Conservation (phyloP, 2,888 invertebrate species). For the Thereva nobilitata region DNA sequence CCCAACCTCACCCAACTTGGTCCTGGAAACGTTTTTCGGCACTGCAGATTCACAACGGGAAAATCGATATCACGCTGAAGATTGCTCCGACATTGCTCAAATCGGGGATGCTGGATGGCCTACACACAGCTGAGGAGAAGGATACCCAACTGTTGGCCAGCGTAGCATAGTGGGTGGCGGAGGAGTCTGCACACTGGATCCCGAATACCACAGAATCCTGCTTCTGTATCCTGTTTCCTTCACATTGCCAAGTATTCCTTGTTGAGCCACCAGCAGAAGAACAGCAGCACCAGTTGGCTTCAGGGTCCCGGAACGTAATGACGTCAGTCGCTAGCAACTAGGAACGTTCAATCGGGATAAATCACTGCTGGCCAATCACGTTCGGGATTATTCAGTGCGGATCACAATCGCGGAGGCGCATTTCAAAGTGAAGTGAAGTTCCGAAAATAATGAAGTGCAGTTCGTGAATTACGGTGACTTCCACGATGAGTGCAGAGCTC, state of each 20-base stretch:
- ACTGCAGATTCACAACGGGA: slow-evolving; percentile 9
- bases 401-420: too few species aligned
- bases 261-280: not conserved
- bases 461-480: too few species aligned
- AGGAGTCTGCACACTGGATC: not conserved
- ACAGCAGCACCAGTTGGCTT: slow-evolving; percentile 11
- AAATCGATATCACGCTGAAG: slow-evolving; percentile 28
- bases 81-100: not conserved
- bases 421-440: too few species aligned
- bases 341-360: not conserved
- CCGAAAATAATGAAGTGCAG: too few species aligned
- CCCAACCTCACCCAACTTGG: slow-evolving; percentile 16
- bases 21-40: slow-evolving; percentile 23
- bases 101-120: slow-evolving; percentile 16
- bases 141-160: too few species aligned
- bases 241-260: too few species aligned
- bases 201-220: not conserved
- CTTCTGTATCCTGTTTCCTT: not conserved
- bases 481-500: too few species aligned
- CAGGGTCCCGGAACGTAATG: slow-evolving; percentile 34
- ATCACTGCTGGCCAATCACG: too few species aligned
- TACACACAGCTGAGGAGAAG: not conserved
- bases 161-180: not conserved
- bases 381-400: too few species aligned
- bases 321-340: slow-evolving; percentile 16